phyloP scores from a whole-genome alignment of 2,113 vertebrate genomes.

The Acrocephalus arundinaceus region DNA sequence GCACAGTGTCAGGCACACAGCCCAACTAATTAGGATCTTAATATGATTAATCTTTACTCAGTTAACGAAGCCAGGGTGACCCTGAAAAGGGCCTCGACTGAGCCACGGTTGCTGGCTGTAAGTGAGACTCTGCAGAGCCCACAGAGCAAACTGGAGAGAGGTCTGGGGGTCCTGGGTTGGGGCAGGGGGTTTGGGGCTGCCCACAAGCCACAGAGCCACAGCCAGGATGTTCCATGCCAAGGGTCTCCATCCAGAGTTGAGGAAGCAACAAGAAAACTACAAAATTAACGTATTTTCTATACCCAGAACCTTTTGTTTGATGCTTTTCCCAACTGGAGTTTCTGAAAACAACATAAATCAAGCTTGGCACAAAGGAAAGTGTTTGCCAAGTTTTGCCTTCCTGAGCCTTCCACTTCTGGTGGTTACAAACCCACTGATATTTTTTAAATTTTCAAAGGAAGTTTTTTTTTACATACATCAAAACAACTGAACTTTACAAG shows the following conservation, averaged over 20 bases:
- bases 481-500: background rate
- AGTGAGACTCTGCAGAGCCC: background rate
- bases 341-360: background rate
- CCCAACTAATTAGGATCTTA: background rate
- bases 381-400: background rate
- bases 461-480: background rate
- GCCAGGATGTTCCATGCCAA: background rate
- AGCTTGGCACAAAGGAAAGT: background rate
- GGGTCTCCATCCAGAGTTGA: background rate
- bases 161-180: background rate
- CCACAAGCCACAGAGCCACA: rapidly evolving
- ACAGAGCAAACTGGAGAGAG: background rate
- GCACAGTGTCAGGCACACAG: background rate
- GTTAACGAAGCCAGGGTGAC: background rate
- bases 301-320: background rate
- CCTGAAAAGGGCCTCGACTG: background rate
- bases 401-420: background rate
- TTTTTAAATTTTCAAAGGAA: background rate
- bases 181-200: background rate
- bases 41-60: background rate
- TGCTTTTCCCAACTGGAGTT: background rate
- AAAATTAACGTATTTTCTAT: background rate
- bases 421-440: background rate
- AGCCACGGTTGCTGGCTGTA: rapidly evolving
- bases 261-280: background rate